Percentiles rank a stretch among this genome's conserved stretches.
Conservation (phyloP, 2,888 invertebrate species). For the Matsumyia berberina region DNA sequence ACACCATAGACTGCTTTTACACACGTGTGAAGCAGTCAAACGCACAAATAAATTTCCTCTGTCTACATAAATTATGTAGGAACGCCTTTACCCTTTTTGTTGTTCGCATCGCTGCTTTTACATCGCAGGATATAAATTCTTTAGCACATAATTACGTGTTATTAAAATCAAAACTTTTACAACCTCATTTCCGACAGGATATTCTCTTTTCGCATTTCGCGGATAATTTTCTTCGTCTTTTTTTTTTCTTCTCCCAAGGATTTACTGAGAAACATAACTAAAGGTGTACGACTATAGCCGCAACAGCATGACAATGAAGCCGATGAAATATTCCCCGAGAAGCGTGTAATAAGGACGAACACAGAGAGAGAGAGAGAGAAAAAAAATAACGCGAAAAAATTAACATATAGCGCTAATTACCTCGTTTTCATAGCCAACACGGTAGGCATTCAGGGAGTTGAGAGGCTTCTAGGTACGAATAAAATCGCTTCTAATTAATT, state of each 20-base stretch:
- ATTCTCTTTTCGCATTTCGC: conserved; percentile 31
- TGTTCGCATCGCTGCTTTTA: background rate
- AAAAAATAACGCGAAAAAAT: conserved; percentile 37
- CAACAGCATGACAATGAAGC: conserved; percentile 44
- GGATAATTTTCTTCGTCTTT: conserved; percentile 26
- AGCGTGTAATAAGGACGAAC: background rate
- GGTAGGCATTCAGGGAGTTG: conserved; percentile 42
- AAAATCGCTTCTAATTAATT: conserved; percentile 69
- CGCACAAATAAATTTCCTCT: conserved; percentile 2
- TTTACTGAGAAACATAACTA: conserved; percentile 12
- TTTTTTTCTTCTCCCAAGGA: conserved; percentile 19
- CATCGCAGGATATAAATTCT: conserved; percentile 33
- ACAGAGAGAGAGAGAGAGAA: conserved; percentile 6
- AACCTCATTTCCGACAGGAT: conserved; percentile 57
- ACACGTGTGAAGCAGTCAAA: no score
- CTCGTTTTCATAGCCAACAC: conserved; percentile 41
- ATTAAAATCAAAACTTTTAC: conserved; percentile 61
- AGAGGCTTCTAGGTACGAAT: conserved; percentile 48
- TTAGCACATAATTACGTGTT: conserved; percentile 65
- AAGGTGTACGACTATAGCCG: background rate
- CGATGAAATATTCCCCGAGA: conserved; percentile 30
- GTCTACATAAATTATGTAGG: conserved; percentile 1
- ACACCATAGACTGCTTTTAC: no score
- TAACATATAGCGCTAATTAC: conserved; percentile 71
- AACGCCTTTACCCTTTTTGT: background rate